phyloP scores from a whole-genome alignment of 2,888 invertebrate genomes.

The Crematogaster levior region DNA sequence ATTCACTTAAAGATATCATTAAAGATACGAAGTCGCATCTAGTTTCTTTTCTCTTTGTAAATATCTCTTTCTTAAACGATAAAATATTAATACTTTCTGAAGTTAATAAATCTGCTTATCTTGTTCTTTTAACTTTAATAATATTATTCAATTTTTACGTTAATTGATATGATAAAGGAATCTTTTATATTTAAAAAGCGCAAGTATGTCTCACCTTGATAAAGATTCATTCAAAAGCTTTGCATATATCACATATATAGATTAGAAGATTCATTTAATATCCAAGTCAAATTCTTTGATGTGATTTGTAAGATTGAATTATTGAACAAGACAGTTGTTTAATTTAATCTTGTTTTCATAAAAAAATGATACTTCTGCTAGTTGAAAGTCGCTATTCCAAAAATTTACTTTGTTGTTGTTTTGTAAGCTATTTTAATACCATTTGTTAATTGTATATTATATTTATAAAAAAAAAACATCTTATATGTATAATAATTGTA shows the following conservation, averaged over 20 bases:
- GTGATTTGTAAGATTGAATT: not conserved
- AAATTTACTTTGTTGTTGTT: not conserved
- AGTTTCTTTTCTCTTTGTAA: not conserved
- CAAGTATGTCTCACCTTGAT: not conserved
- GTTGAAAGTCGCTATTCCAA: not conserved
- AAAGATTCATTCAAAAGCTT: not conserved
- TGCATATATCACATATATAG: not conserved
- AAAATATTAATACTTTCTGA: not conserved
- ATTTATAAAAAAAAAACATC: not conserved
- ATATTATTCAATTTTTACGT: not conserved
- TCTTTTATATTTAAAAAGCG: not conserved
- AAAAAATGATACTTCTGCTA: not conserved
- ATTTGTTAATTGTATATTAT: not conserved
- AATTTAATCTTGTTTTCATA: not conserved
- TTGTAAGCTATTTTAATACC: not conserved
- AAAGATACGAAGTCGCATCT: not conserved
- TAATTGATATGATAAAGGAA: not conserved
- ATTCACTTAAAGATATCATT: not conserved
- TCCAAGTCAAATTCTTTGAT: not conserved
- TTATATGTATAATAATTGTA: not conserved
- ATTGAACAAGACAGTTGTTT: not conserved
- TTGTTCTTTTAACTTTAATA: not conserved
- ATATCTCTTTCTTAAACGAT: not conserved
- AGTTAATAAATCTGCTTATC: not conserved
- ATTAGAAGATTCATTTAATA: constrained; percentile 4